These are phyloP conservation scores for Scrobipalpa costella DNA, from an alignment of 2,888 invertebrate genomes.

Conservation along the genomic window DNA sequence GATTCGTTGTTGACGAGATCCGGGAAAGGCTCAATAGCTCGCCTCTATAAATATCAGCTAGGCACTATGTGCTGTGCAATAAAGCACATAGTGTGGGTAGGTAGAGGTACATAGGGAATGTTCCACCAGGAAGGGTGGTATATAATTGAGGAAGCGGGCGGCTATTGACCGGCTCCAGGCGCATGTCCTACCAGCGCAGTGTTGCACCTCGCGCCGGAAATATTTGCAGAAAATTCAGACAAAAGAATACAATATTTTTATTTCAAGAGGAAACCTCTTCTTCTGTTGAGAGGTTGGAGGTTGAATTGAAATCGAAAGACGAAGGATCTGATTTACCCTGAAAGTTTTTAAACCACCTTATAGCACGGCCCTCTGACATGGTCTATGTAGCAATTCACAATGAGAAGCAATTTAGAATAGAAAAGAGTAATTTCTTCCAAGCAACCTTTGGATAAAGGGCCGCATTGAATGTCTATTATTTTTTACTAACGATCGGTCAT, in stretches of 20 bases:
- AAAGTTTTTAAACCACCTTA: too few relatives aligned
- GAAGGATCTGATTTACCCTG: too few relatives aligned
- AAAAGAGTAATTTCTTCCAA: too few relatives aligned
- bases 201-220: conserved; percentile 69
- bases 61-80: not conserved
- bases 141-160: conserved; percentile 7
- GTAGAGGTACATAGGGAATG: not conserved
- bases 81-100: conserved; percentile 2
- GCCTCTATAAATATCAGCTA: not conserved
- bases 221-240: not conserved
- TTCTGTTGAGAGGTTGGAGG: too few relatives aligned
- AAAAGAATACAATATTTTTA: not conserved
- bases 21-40: not conserved
- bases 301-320: too few relatives aligned
- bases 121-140: conserved; percentile 12
- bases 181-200: conserved; percentile 54
- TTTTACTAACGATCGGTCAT: too few relatives aligned
- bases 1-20: not conserved
- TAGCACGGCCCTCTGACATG: too few relatives aligned
- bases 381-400: too few relatives aligned
- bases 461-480: too few relatives aligned
- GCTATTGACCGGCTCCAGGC: conserved; percentile 65
- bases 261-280: too few relatives aligned
- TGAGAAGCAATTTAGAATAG: too few relatives aligned
- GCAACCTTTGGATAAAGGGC: too few relatives aligned